phyloP scores from a whole-genome alignment of 2,888 invertebrate genomes.

The Monoplex corrugatus region DNA sequence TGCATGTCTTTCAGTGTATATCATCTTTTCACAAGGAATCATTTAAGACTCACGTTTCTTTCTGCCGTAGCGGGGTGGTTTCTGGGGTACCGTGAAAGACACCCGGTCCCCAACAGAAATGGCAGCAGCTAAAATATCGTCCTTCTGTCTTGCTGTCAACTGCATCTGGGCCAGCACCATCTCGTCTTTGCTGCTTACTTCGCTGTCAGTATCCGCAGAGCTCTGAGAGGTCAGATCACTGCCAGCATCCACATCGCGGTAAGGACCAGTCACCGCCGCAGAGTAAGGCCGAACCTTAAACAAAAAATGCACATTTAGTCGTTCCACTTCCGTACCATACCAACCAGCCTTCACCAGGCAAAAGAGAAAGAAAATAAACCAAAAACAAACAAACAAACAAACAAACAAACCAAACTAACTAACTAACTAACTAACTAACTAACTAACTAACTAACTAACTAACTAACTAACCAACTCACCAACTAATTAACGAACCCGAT shows the following conservation, averaged over 20 bases:
- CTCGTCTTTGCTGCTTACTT: not conserved
- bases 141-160: constrained; percentile 65
- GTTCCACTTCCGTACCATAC: too few relatives aligned
- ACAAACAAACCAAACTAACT: too few relatives aligned
- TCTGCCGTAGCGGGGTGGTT: constrained; percentile 72
- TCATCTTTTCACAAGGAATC: not conserved
- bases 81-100: constrained; percentile 68
- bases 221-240: constrained; percentile 48
- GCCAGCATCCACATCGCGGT: not conserved
- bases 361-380: too few relatives aligned
- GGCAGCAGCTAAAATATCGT: constrained; percentile 64
- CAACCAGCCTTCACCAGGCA: too few relatives aligned
- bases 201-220: constrained; percentile 45
- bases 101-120: constrained; percentile 72
- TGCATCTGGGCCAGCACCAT: constrained; percentile 57
- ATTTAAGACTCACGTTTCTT: constrained; percentile 69
- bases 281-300: constrained; percentile 37
- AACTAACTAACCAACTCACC: too few relatives aligned
- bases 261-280: constrained; percentile 8
- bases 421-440: too few relatives aligned
- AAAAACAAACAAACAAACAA: too few relatives aligned
- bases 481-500: too few relatives aligned
- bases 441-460: too few relatives aligned
- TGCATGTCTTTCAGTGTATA: too few relatives aligned
- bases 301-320: too few relatives aligned